Base-by-base conservation (phyloP, 2,797 vertebrate genomes). In the Rhinichthys osculus region DNA sequence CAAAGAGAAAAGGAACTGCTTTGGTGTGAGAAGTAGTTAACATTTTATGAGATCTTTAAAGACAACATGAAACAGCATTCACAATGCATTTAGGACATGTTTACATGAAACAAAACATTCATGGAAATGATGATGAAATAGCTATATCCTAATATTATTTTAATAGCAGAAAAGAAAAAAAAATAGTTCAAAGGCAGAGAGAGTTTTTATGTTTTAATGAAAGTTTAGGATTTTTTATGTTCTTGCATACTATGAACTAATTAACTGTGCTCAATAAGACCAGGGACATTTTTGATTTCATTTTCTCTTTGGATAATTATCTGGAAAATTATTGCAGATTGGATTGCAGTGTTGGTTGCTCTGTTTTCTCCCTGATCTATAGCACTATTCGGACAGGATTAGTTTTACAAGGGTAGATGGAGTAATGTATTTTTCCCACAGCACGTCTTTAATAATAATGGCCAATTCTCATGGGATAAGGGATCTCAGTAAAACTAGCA, bases 1-100 rank as follows among this genome's bases (percentile, higher is more conserved):
- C n/a, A 23, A 13, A 38, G 72, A 52, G 72, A 52, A 76, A 76
- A 64, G 6, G 7, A 83, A 74, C 21, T 5, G 4, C 35, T 14
- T 23, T 84, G 21, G 40, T 50, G 57, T 23, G 17, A 4, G 7
- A 84, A 30, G n/a, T 42, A n/a, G 17, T 78, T 54, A 7, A 67
- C 23, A 69, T 77, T 67, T 69, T 2, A 77, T 84, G 42, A 52
- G 23, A 19, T 66, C 14, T 38, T 52, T 38, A 66, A 35, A 76
- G 23, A 52, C 33, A 77, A 67, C 72, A 84, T 30, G 59, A 84
- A 84, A 77, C 59, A 9, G 72, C 27, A 83, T 83, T 76, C 16
- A 67, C 27, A 50, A 76, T 67, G 44, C 30, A 16, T 77, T 77
- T 66, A 66, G 17, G 14, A 64, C 1, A 9, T 66, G 71, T 66